Evolutionary conservation across 2,113 vertebrate genomes (phyloP).

Genomic region (Megaceryle torquata): DNA sequence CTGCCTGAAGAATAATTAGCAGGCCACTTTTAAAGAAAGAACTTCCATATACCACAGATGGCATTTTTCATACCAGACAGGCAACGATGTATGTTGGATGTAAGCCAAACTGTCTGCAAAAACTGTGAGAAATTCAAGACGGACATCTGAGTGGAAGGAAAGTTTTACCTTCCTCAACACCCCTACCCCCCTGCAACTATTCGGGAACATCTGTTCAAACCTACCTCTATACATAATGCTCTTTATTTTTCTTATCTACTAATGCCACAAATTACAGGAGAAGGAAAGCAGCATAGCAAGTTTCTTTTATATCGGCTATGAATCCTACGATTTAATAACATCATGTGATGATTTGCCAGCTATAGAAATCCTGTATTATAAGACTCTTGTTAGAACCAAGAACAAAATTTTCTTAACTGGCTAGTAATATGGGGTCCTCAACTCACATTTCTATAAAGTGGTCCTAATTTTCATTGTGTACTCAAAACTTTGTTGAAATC

Average conservation of each 20-base stretch:
- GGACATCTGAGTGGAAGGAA: constrained; percentile 71
- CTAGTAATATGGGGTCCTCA: not conserved
- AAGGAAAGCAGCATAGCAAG: not conserved
- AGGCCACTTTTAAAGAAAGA: constrained; percentile 64
- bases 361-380: not conserved
- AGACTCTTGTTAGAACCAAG: not conserved
- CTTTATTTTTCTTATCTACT: constrained; percentile 56
- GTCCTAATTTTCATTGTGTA: constrained; percentile 26
- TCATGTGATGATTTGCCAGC: constrained; percentile 38
- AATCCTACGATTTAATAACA: constrained; percentile 11
- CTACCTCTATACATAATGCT: not conserved
- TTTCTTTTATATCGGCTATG: not conserved
- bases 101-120: constrained; percentile 80
- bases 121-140: constrained; percentile 81
- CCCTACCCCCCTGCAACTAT: not conserved
- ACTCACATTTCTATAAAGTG: constrained; percentile 42
- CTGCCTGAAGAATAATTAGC: constrained; percentile 76
- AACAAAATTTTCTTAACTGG: constrained; percentile 15
- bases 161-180: constrained; percentile 53
- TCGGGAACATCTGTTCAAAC: constrained; percentile 67
- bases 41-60: constrained; percentile 75
- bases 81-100: constrained; percentile 73
- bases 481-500: constrained; percentile 38
- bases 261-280: not conserved
- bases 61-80: constrained; percentile 79